Conservation (phyloP, 2,113 vertebrate species). For the Takifugu flavidus region DNA sequence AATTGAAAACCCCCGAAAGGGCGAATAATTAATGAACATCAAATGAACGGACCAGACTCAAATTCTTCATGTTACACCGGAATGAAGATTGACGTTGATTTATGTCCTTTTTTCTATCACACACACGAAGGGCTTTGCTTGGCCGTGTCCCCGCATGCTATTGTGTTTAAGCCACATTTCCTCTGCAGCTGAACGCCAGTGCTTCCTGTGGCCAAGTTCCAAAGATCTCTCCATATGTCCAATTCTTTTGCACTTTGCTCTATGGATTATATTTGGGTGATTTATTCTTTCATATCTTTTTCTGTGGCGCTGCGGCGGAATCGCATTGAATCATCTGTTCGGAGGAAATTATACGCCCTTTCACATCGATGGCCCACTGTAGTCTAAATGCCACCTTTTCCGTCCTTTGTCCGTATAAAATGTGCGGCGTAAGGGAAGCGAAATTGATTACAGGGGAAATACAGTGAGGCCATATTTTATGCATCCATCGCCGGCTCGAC, state of each 20-base stretch:
- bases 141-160: constrained; percentile 55
- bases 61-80: not conserved
- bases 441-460: constrained; percentile 34
- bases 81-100: not conserved
- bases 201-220: constrained; percentile 39
- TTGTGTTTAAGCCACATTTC: constrained; percentile 52
- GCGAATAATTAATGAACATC: constrained; percentile 23
- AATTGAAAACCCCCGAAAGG: constrained; percentile 4
- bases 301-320: not conserved
- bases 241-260: constrained; percentile 34
- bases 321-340: constrained; percentile 4
- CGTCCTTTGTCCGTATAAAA: constrained; percentile 41
- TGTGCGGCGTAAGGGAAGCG: constrained; percentile 23
- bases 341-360: constrained; percentile 11
- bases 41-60: not conserved
- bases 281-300: constrained; percentile 14
- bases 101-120: constrained; percentile 22
- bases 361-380: constrained; percentile 34
- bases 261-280: constrained; percentile 23
- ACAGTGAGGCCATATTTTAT: constrained; percentile 40
- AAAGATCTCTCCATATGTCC: constrained; percentile 46
- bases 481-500: constrained; percentile 17
- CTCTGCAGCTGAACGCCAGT: constrained; percentile 46
- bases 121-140: constrained; percentile 18
- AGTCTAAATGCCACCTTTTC: constrained; percentile 32